Evolutionary conservation across 1,140 invertebrate species (phyloP), one percentile per base, ranked within the genome.

Genomic region (Apocrypta bakeri): DNA sequence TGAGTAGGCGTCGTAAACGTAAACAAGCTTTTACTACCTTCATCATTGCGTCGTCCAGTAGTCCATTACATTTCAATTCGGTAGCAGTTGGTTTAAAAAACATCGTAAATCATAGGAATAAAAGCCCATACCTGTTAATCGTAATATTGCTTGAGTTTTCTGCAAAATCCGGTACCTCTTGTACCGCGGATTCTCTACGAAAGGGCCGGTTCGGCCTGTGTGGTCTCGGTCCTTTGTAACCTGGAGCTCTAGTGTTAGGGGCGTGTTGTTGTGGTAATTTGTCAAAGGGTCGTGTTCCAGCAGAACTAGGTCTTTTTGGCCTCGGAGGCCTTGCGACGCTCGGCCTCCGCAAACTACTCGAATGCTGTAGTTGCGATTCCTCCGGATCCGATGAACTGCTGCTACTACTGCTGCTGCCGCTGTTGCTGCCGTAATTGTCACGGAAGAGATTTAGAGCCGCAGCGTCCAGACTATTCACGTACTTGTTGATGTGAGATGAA

Each of bases 181-280:
- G 75, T 71, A 85, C 76, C 37, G 82, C 83, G 14, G 90, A 92
- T 79, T 92, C 91, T 79, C 91, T 85, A 84, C 91, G 90, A 77
- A 87, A 92, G 0, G 91, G 90, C 64, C 90, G 88, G 37, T 77
- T 88, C 14, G 85, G 87, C 85, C 90, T 90, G 0, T 85, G 84
- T 0, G 88, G 88, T 27, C 90, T 87, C 4, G 25, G 90, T 86
- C 25, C 91, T 72, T 88, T 92, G 85, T 91, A 92, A 4, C 91
- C 91, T 8, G 91, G 91, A 9, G 91, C 91, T 82, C 91, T 87
- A 0, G 91, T 92, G 56, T 92, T 92, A 0, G 91, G 91, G 14
- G 91, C 91, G 69, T 92, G 91, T 63, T 92, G 91, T 27, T 91
- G 90, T 9, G 91, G 91, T 21, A 92, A 80, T 79, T 91, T 92